Percentiles rank a stretch among this genome's conserved stretches.
phyloP scores from a whole-genome alignment of 2,888 invertebrate genomes.

The Conchocele bisecta region DNA sequence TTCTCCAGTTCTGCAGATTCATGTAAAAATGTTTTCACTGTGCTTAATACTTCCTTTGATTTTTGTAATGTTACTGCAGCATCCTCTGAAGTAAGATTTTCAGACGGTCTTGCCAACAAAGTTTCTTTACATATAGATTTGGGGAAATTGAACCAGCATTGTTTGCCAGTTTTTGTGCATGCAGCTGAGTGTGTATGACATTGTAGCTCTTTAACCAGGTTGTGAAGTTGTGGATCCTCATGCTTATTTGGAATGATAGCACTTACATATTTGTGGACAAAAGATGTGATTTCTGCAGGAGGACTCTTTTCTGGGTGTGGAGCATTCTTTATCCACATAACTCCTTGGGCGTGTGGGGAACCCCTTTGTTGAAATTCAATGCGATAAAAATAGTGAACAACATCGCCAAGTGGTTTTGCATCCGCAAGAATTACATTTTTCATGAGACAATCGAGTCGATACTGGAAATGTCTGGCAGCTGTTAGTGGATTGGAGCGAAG shows the following conservation, averaged over 20 bases:
- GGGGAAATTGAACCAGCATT: slow-evolving; percentile 8
- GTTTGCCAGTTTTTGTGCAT: slow-evolving; percentile 4
- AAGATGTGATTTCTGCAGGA: background rate
- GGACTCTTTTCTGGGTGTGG: slow-evolving; percentile 8
- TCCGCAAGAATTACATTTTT: too few species aligned
- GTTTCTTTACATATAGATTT: too few species aligned
- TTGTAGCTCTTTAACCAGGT: slow-evolving; percentile 7
- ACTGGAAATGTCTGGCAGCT: slow-evolving; percentile 28
- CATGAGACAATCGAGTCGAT: slow-evolving; percentile 31
- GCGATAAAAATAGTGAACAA: slow-evolving; percentile 14
- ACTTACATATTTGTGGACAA: background rate
- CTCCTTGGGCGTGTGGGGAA: slow-evolving; percentile 15
- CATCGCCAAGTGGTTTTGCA: too few species aligned
- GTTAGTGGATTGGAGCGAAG: too few species aligned
- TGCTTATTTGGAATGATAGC: background rate
- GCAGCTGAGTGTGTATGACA: slow-evolving; percentile 11
- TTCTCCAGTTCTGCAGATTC: background rate
- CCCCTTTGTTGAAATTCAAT: slow-evolving; percentile 28
- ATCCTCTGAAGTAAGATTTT: too few species aligned
- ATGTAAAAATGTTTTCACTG: background rate
- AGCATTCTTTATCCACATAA: slow-evolving; percentile 31
- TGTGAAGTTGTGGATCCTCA: background rate
- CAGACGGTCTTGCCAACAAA: too few species aligned
- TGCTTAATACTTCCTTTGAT: slow-evolving; percentile 1
- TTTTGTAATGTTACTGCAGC: too few species aligned